Base-by-base conservation (phyloP, 2,113 vertebrate species). In the Chroicocephalus ridibundus region DNA sequence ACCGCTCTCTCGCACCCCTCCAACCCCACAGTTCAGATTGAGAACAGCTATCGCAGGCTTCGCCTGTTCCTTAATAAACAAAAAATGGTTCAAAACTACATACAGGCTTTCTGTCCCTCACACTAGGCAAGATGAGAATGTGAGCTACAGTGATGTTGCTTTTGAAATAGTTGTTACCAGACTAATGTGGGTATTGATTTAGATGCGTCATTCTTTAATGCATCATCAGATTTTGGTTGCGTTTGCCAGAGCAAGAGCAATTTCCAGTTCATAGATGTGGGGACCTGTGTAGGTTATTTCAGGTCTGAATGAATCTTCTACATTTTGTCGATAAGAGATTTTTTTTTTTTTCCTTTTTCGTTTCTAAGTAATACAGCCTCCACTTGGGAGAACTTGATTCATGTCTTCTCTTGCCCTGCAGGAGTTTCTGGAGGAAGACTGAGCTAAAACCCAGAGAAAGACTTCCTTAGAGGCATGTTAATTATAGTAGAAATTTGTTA, bases 11-110 rank as follows among this genome's bases (percentile, higher is more conserved):
- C 25, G 42, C 40, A 22, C 18, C 14, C 13, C n/a, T 84, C 64
- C 24, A 82, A 8, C 47, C 32, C 1, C 0, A 1, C 15, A 9
- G 15, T 38, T 65, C 32, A 5, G 21, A 12, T 13, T 19, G 38
- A 19, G 24, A 51, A 3, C n/a, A 52, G 55, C 44, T n/a, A 1
- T 21, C 2, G 0, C 38, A 44, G 82, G 15, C 31, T 32, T 5
- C 62, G 4, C 8, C 11, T 72, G 11, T 34, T 6, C 49, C 44
- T 32, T 10, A 10, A 24, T 2, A 8, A 36, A 44, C 13, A 54
- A 7, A 42, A 42, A 34, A 6, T 0, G 1, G 5, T 51, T 52
- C 68, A 16, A 15, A n/a, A 31, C 42, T 74, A 29, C 14, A 15
- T 71, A 3, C 17, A 31, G 49, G 32, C 20, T 74, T 81, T 21